Base-by-base conservation (phyloP, 2,888 invertebrate genomes). In the Archaeoteleia sp. region DNA sequence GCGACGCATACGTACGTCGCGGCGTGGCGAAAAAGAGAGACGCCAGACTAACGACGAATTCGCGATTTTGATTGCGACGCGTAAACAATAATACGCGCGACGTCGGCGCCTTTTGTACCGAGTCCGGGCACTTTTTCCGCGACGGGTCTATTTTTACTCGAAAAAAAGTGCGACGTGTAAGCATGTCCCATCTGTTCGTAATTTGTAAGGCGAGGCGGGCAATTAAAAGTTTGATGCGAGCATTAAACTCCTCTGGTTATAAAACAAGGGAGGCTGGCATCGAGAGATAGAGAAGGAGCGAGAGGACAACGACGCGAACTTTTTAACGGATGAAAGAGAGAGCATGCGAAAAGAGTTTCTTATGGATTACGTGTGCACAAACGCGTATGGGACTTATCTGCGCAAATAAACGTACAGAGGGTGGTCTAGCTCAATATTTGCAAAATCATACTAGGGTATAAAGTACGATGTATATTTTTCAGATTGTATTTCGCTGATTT, bases 191-290 rank as follows among this genome's bases (percentile, higher is more conserved):
- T 82, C 82, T 83, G 82, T 80, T 80, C 74, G 81, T 80, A 82
- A 82, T 82, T 82, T 81, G 82, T 80, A 82, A 82, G 82, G 76
- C 77, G 78, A 80, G 80, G 73, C 71, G 77, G 74, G 80, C 81
- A 83, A 83, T 82, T 83, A 83, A 83, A 83, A 83, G 80, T 82
- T 82, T 82, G 81, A 83, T 81, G 82, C 77, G 80, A 76, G 75
- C 80, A 82, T 82, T 82, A 83, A 82, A 83, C 81, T 81, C 77
- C 79, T 74, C 75, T 77, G 79, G 82, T 80, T 81, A 79, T 82
- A 82, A 82, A 82, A 78, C 79, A 74, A 43, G 39, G 9, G 42
- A 62, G 30, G 45, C 46, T 49, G 46, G 32, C 48, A 55, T 20
- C 40, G 25, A 29, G 42, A 23, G 46, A n/a, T n/a, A 45, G 39